Evolutionary conservation across 2,888 invertebrate genomes (phyloP), one percentile per base, ranked within the genome.

Genomic region (Agrotis exclamationis): DNA sequence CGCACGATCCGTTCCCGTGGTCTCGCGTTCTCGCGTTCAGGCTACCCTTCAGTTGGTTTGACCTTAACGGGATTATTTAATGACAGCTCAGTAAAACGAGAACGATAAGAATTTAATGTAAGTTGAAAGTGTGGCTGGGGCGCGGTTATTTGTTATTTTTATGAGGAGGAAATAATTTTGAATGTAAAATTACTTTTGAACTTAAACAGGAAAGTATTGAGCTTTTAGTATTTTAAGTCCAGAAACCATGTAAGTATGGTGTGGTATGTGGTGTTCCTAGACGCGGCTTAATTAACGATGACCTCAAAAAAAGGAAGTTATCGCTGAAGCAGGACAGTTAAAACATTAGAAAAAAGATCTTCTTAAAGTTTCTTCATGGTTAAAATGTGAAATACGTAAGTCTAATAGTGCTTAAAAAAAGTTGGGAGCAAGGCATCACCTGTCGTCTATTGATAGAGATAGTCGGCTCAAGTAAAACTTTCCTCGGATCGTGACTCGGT

Each of bases 61-160:
- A 60, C 58, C 56, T 59, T 87, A 88, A 89, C 89, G 87, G 89
- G 77, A 86, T 80, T 79, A 77, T 87, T 86, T 87, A 86, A 87
- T 84, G 80, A 86, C 83, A 82, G 75, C 68, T 79, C 73, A 71
- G 70, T 77, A 73, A 74, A 70, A 86, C 73, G 74, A 80, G 51
- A 70, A 57, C 69, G 75, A 83, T 85, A 82, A 75, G 63, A 75
- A 79, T 82, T 80, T 82, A 77, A 84, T 82, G 68, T 72, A 70
- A 62, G 68, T 81, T 68, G 63, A 70, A 74, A 82, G 76, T 74
- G 79, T 76, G 3, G 45, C 69, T 60, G 65, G 50, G 28, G 71
- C 74, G 64, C 58, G 28, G 70, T 69, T 70, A 48, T 59, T 67
- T 62, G 20, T 59, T 59, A 56, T 76, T 76, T 60, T 67, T 60